phyloP scores from a whole-genome alignment of 2,113 vertebrate species.

The Dendropsophus ebraccatus region DNA sequence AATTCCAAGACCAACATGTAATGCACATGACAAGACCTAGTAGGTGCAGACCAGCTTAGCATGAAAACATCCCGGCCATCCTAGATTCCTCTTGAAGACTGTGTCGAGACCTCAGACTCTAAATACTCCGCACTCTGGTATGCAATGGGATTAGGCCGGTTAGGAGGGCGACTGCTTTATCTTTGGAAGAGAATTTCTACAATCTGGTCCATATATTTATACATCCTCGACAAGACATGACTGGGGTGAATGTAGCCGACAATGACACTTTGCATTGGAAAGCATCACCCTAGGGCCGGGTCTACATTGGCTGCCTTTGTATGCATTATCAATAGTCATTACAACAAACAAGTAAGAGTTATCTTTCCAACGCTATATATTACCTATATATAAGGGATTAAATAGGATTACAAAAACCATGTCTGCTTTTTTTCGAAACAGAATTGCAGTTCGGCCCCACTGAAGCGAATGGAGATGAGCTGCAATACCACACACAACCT shows the following conservation, averaged over 20 bases:
- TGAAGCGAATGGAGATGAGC: neutral
- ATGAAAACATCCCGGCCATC: conserved; percentile 56
- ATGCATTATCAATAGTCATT: no score
- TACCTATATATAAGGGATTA: neutral
- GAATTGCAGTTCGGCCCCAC: no score
- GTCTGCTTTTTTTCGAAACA: no score
- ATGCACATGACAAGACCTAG: conserved; percentile 43
- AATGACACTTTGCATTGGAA: neutral
- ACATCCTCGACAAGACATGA: neutral
- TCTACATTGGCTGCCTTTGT: no score
- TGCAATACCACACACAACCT: neutral
- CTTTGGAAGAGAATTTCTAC: conserved; percentile 32
- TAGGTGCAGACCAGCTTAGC: conserved; percentile 52
- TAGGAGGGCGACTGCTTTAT: conserved; percentile 34
- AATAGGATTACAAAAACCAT: no score
- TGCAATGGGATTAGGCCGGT: conserved; percentile 34
- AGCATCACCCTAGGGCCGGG: neutral
- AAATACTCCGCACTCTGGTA: conserved; percentile 36
- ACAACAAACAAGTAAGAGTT: no score
- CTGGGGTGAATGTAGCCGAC: neutral
- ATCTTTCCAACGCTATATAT: no score
- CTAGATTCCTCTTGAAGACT: conserved; percentile 38
- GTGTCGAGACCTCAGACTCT: neutral
- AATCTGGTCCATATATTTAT: conserved; percentile 33
- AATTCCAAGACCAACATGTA: conserved; percentile 53